Conservation (phyloP, 2,888 invertebrate species). For the Cyaniris semiargus region DNA sequence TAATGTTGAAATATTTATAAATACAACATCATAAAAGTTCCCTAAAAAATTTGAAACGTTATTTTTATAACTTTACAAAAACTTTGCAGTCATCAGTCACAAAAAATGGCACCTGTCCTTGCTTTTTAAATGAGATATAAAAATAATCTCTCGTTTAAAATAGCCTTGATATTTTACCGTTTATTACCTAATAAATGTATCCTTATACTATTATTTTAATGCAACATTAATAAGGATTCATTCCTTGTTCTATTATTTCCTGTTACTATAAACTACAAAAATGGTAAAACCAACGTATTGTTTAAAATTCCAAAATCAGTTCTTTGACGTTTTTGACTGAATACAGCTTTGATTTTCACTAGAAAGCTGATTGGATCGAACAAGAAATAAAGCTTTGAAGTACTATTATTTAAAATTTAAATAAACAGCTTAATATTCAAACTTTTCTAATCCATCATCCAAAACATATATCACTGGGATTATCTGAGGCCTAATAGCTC, state of each 20-base stretch:
- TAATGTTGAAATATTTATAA: background rate
- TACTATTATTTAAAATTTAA: background rate
- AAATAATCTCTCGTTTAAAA: background rate
- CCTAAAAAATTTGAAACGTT: background rate
- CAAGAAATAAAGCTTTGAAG: background rate
- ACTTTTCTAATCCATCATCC: background rate
- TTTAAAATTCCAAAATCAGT: too few relatives aligned
- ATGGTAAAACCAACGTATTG: background rate
- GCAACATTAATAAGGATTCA: background rate
- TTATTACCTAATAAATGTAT: too few relatives aligned
- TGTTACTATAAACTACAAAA: background rate
- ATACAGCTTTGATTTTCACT: too few relatives aligned
- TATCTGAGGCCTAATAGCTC: conserved; percentile 56
- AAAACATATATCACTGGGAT: background rate
- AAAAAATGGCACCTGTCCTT: conserved; percentile 1
- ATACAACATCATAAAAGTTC: background rate
- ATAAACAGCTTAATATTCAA: background rate
- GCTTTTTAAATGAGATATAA: background rate
- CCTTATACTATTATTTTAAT: background rate
- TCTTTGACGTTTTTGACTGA: too few relatives aligned
- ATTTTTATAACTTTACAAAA: background rate
- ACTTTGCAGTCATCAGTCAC: background rate
- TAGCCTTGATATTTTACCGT: background rate
- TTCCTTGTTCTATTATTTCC: background rate
- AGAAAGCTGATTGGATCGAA: too few relatives aligned